Conservation (phyloP, 2,888 invertebrate genomes). For the Anthrax anthrax region DNA sequence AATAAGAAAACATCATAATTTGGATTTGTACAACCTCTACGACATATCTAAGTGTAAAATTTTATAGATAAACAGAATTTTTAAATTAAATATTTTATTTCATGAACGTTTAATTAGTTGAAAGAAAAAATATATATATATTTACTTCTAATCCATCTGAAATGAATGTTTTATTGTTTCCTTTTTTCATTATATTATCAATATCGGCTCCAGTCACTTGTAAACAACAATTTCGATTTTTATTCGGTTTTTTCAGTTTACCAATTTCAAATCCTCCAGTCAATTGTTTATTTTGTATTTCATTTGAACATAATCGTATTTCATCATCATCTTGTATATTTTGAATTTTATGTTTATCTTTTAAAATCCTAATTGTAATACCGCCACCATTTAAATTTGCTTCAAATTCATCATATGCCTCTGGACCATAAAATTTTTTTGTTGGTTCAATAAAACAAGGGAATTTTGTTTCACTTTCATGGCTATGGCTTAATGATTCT, state of each 20-base stretch:
- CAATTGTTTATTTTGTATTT: too few relatives aligned
- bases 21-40: conserved; percentile 39
- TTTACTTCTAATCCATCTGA: conserved; percentile 29
- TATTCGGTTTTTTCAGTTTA: conserved; percentile 9
- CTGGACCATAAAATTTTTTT: conserved; percentile 8
- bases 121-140: neutral
- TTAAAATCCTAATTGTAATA: conserved; percentile 27
- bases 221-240: conserved; percentile 22
- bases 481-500: neutral
- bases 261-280: neutral
- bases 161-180: conserved; percentile 10
- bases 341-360: conserved; percentile 21
- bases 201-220: conserved; percentile 28
- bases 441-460: neutral
- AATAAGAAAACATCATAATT: conserved; percentile 58
- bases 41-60: conserved; percentile 23
- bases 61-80: too few relatives aligned
- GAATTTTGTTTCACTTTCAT: neutral
- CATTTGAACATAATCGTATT: too few relatives aligned
- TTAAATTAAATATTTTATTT: too few relatives aligned
- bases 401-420: conserved; percentile 32
- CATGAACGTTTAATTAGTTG: too few relatives aligned
- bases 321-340: neutral
- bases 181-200: conserved; percentile 24
- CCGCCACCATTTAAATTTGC: conserved; percentile 31